Conservation (phyloP, 2,797 vertebrate genomes). For the Ptychadena robeensis region DNA sequence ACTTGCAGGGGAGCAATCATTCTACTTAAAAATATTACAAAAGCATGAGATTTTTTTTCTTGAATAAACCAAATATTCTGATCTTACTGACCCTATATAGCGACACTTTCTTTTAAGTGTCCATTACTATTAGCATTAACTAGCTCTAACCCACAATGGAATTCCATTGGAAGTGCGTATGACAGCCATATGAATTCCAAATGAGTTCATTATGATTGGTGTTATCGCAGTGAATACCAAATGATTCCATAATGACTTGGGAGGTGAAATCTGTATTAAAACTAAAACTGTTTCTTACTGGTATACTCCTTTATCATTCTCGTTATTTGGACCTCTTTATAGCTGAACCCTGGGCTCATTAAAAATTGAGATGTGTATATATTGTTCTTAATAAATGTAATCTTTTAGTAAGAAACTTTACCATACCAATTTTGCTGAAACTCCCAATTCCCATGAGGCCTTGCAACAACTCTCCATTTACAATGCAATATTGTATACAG, state of each 20-base stretch:
- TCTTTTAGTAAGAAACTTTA: background rate
- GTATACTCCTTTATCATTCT: constrained; percentile 33
- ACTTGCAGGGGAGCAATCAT: constrained; percentile 42
- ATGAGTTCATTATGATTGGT: constrained; percentile 76
- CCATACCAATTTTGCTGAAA: background rate
- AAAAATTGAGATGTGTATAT: background rate
- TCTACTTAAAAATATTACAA: constrained; percentile 44
- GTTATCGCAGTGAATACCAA: constrained; percentile 76
- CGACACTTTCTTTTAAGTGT: constrained; percentile 71
- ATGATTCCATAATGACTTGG: constrained; percentile 76
- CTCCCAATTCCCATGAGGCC: too few relatives aligned
- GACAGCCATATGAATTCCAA: constrained; percentile 73
- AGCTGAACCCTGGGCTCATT: background rate
- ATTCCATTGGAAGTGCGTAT: constrained; percentile 72
- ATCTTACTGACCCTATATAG: constrained; percentile 67
- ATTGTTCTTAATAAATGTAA: background rate
- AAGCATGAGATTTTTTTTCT: constrained; percentile 42
- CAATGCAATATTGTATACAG: too few relatives aligned
- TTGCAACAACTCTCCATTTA: too few relatives aligned
- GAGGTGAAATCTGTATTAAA: constrained; percentile 62
- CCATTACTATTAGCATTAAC: constrained; percentile 77
- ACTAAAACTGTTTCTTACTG: constrained; percentile 37
- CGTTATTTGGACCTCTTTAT: background rate
- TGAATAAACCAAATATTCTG: constrained; percentile 66
- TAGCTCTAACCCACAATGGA: constrained; percentile 77